Percentiles rank a stretch among this genome's conserved stretches.
phyloP scores from a whole-genome alignment of 2,113 vertebrate species.

The Nesoenas mayeri region DNA sequence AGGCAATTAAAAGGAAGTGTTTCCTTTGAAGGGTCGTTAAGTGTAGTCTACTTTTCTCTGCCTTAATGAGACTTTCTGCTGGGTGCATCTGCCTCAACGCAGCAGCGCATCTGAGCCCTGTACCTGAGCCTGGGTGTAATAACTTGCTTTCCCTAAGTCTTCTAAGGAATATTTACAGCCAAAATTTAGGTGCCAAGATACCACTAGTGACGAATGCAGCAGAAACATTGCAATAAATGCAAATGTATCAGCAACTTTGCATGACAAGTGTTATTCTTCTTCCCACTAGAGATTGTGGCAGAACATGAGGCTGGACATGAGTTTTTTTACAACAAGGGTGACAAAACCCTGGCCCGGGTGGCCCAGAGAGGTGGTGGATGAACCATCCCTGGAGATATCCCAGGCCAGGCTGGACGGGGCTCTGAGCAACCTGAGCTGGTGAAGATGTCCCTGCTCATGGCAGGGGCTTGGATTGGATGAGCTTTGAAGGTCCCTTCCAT shows the following conservation, averaged over 20 bases:
- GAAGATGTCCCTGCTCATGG: too few species aligned
- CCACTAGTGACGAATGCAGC: accelerated
- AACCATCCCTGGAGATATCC: too few species aligned
- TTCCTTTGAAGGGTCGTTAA: not conserved
- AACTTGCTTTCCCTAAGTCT: not conserved
- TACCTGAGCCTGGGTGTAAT: not conserved
- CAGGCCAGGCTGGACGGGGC: too few species aligned
- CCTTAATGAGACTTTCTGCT: not conserved
- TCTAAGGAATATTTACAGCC: not conserved
- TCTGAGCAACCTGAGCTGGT: too few species aligned
- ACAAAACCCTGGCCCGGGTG: too few species aligned
- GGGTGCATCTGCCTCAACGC: not conserved
- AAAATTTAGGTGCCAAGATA: not conserved
- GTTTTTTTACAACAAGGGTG: too few species aligned
- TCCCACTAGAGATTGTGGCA: not conserved
- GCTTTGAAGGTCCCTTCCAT: too few species aligned
- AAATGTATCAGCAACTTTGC: not conserved
- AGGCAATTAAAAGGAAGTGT: not conserved
- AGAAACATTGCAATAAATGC: accelerated
- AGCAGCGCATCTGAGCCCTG: accelerated
- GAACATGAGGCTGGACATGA: not conserved
- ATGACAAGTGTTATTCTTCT: not conserved
- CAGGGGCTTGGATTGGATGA: too few species aligned
- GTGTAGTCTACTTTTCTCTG: not conserved
- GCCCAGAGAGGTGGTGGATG: too few species aligned